Conservation (phyloP, 2,888 invertebrate genomes). For the Pogonocherus hispidulus region DNA sequence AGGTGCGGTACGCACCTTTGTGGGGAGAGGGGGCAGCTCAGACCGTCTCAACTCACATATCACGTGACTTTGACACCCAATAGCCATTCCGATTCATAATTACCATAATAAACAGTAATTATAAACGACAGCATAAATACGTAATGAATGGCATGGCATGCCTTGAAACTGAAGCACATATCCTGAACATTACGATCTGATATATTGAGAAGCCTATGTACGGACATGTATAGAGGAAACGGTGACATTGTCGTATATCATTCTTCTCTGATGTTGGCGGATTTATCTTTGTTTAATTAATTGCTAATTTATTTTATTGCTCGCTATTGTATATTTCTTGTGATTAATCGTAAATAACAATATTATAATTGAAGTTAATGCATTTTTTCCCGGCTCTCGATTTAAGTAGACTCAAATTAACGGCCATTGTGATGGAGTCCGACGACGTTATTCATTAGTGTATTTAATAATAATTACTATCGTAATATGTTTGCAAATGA, state of each 20-base stretch:
- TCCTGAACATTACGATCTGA: constrained; percentile 35
- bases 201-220: constrained; percentile 29
- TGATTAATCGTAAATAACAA: constrained; percentile 19
- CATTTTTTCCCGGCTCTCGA: constrained; percentile 4
- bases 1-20: constrained; percentile 39
- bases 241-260: constrained; percentile 27
- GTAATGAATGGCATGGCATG: constrained; percentile 59
- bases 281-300: constrained; percentile 33
- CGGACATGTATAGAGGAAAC: constrained; percentile 32
- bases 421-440: neutral
- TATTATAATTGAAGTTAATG: constrained; percentile 7
- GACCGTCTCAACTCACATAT: constrained; percentile 55
- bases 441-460: neutral
- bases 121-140: constrained; percentile 66
- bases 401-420: neutral
- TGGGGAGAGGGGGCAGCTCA: constrained; percentile 18
- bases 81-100: constrained; percentile 62
- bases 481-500: neutral
- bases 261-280: constrained; percentile 29
- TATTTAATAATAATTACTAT: neutral
- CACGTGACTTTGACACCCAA: constrained; percentile 63
- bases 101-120: constrained; percentile 68
- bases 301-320: constrained; percentile 33
- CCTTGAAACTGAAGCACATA: constrained; percentile 37
- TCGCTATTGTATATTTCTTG: constrained; percentile 5